Evolutionary conservation across 1,140 invertebrate genomes (phyloP), one percentile per base, ranked within the genome.

Genomic region (Neodiprion fabricii): DNA sequence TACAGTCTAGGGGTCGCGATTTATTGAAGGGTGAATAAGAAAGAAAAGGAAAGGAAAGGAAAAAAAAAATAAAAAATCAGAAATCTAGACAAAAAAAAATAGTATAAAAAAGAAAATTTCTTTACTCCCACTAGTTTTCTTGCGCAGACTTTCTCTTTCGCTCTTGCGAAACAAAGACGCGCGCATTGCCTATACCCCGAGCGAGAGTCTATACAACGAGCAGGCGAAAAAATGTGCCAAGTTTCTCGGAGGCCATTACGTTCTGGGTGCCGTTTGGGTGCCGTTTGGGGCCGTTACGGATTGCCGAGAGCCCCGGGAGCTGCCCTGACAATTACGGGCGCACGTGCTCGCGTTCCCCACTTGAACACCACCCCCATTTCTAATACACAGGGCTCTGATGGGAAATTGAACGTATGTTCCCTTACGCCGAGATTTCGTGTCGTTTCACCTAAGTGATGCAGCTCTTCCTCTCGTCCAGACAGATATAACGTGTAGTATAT

Each of bases 241-340:
- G 71, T 78, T 75, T 72, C 69, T 67, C 68, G 14, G 67, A 67
- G 48, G 48, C 69, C 74, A 75, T 74, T 75, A 72, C 71, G 71
- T 80, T 75, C 79, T 77, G 74, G 79, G 70, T 75, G 79, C 77
- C 80, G 79, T 81, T 81, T 80, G 77, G 79, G 76, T 76, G 75
- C 75, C 78, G 79, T 81, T 80, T 81, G 81, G 78, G 77, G 74
- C 80, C 77, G 79, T 81, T 83, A 79, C 71, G 74, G 53, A 61
- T 61, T 8, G 53, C 53, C 53, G n/a, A 61, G 53, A 61, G 53
- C 53, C 53, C 53, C 11, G 28, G 53, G 77, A 78, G 71, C 78
- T 72, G 80, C 81, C 77, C 82, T 74, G 76, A 85, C 82, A 85
- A 85, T 86, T 85, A 85, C 79, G 79, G 80, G 84, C 81, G 79